These are phyloP conservation scores for Coreius guichenoti DNA, from an alignment of 2,797 vertebrate species.

Conservation along the genomic window DNA sequence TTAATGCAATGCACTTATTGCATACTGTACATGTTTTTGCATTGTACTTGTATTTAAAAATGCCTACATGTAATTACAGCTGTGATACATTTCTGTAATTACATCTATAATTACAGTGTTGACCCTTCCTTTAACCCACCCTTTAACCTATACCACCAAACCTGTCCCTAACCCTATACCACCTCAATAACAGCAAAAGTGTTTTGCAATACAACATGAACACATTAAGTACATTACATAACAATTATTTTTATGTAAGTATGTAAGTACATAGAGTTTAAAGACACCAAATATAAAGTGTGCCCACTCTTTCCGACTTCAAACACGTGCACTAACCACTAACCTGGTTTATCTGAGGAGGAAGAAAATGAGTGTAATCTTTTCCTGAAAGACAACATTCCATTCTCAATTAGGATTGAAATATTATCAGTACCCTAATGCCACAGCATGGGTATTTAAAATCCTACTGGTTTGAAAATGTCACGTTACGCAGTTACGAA, in stretches of 20 bases:
- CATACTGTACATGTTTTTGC: too few species aligned
- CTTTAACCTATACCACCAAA: too few species aligned
- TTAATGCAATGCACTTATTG: too few species aligned
- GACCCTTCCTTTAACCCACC: too few species aligned
- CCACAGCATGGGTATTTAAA: neutral
- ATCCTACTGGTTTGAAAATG: slow-evolving; percentile 36
- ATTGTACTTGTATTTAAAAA: too few species aligned
- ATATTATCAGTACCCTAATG: neutral
- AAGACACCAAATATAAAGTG: neutral
- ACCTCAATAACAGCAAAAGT: too few species aligned
- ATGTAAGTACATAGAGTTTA: neutral
- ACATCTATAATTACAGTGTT: too few species aligned
- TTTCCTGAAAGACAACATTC: slow-evolving; percentile 13
- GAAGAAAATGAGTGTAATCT: neutral
- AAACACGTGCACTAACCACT: neutral
- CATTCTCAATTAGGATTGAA: neutral
- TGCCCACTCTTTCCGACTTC: neutral
- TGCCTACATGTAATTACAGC: too few species aligned
- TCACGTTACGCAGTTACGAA: neutral
- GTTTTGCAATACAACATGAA: too few species aligned
- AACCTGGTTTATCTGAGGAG: neutral
- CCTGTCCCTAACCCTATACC: too few species aligned
- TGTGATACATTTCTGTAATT: too few species aligned
- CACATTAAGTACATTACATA: too few species aligned
- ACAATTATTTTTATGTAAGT: neutral